A percentile compares a stretch with the other conserved stretches of the same genome.
Evolutionary conservation across 2,113 vertebrate genomes (phyloP).

Genomic region (Nasalis larvatus): DNA sequence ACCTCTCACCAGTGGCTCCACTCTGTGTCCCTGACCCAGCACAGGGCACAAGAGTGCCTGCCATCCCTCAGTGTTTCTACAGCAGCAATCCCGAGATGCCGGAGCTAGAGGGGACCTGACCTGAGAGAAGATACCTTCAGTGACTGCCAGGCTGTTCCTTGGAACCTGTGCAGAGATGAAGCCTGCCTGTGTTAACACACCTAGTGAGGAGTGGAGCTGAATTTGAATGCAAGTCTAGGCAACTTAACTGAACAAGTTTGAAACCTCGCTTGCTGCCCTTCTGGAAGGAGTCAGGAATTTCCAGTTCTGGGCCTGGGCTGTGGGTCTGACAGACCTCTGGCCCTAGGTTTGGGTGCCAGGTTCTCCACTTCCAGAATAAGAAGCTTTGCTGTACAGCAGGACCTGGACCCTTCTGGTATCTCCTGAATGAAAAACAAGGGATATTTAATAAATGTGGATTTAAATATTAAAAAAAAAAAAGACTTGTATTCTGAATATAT

Average conservation of each 20-base stretch:
- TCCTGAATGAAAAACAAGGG: neutral
- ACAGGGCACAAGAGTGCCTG: neutral
- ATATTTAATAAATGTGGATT: constrained; percentile 35
- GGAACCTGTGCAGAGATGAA: neutral
- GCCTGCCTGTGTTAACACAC: accelerated
- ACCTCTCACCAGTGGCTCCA: neutral
- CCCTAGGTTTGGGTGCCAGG: neutral
- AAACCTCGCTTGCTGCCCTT: neutral
- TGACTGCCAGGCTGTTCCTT: accelerated
- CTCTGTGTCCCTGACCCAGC: neutral
- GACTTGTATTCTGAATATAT: neutral
- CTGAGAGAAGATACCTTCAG: neutral
- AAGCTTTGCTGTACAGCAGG: neutral
- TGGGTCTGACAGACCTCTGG: neutral
- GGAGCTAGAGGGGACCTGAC: neutral
- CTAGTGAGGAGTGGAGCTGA: neutral
- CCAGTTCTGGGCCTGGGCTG: neutral
- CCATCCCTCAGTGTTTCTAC: neutral
- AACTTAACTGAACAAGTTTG: neutral
- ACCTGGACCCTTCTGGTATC: neutral
- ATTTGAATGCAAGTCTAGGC: neutral
- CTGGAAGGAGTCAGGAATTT: neutral
- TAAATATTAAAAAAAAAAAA: neutral
- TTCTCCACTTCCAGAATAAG: neutral
- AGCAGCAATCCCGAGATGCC: no score